A percentile compares a stretch with the other conserved stretches of the same genome.
Evolutionary conservation across 2,888 invertebrate species (phyloP).

Genomic region (Cepaea hortensis): DNA sequence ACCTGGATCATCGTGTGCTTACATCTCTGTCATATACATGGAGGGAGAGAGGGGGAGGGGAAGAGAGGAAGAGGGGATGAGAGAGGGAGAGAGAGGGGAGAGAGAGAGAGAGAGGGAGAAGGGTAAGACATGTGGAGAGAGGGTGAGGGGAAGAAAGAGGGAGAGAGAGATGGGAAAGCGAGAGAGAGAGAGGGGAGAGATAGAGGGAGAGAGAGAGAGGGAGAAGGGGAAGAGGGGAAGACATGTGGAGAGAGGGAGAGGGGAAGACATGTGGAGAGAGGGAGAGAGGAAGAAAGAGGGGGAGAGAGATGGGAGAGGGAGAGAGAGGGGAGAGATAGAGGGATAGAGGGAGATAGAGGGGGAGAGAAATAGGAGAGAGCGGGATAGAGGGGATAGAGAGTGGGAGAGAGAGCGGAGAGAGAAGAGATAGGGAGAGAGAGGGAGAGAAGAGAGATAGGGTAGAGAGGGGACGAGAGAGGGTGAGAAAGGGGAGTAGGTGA

Average conservation of each 20-base stretch:
- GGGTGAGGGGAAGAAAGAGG: not conserved
- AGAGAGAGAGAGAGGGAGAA: no score
- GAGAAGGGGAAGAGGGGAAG: not conserved
- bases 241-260: not conserved
- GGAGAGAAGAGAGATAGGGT: not conserved
- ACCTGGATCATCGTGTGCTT: no score
- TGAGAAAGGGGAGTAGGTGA: not conserved
- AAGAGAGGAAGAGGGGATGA: not conserved
- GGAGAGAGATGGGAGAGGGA: not conserved
- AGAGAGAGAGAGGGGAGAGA: not conserved
- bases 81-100: not conserved
- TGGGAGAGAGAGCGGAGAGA: not conserved
- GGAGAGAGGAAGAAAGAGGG: not conserved
- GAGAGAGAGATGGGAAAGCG: not conserved
- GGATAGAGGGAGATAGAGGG: not conserved
- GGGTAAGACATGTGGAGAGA: not conserved
- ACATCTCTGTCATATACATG: not conserved
- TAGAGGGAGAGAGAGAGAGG: not conserved
- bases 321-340: not conserved
- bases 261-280: not conserved
- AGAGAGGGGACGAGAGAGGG: not conserved
- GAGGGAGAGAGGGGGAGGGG: not conserved
- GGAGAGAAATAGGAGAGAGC: no score
- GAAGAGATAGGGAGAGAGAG: not conserved
- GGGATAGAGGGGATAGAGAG: not conserved